Evolutionary conservation across 2,797 vertebrate species (phyloP).

Genomic region (Malurus splendens): DNA sequence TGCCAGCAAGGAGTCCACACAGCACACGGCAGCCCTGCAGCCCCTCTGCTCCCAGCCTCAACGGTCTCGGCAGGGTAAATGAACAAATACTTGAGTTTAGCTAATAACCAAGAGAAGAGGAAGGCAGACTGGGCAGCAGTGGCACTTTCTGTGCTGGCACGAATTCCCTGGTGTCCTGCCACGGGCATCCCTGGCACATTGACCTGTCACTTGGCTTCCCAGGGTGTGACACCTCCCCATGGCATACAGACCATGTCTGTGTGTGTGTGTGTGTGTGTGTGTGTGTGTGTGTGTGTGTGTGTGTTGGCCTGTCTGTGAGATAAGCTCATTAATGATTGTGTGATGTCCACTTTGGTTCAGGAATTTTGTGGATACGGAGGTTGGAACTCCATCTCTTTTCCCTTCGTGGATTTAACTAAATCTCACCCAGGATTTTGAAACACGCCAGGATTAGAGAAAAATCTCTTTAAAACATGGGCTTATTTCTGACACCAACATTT

Average conservation of each 20-base stretch:
- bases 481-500: background rate
- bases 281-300: rapidly evolving
- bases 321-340: background rate
- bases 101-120: background rate
- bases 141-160: background rate
- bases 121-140: background rate
- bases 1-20: background rate
- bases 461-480: conserved; percentile 31
- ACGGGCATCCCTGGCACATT: rapidly evolving
- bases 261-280: rapidly evolving
- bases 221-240: rapidly evolving
- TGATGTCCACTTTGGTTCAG: background rate
- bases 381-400: background rate
- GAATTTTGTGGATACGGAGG: background rate
- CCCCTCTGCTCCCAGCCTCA: background rate
- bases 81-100: background rate
- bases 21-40: rapidly evolving
- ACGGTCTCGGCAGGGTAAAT: rapidly evolving
- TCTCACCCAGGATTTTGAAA: conserved; percentile 33
- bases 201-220: rapidly evolving
- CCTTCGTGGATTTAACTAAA: conserved; percentile 22
- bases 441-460: background rate
- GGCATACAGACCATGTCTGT: rapidly evolving
- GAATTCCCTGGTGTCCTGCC: background rate
- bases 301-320: background rate